These are phyloP conservation scores for Gymnothorax javanicus DNA, from an alignment of 2,797 vertebrate species.

Conservation along the genomic window DNA sequence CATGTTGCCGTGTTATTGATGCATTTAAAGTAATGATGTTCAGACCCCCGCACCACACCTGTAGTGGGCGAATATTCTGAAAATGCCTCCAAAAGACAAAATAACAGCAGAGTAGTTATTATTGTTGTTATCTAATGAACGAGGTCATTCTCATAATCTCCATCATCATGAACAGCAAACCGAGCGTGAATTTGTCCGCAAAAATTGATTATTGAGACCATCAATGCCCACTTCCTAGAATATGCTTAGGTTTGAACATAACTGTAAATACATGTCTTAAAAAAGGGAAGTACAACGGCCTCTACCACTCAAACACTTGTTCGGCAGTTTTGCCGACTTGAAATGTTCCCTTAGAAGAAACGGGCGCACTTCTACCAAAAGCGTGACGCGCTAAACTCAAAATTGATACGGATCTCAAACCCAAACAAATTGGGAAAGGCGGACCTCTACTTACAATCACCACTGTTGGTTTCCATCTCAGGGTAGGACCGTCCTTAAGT, in stretches of 20 bases:
- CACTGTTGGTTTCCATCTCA: constrained; percentile 27
- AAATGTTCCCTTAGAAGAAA: not conserved
- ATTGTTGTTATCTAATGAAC: not conserved
- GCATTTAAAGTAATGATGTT: not conserved
- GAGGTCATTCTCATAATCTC: not conserved
- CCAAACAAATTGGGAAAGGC: not conserved
- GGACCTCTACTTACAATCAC: constrained; percentile 31
- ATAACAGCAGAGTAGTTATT: not conserved
- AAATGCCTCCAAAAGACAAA: not conserved
- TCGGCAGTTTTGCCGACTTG: not conserved
- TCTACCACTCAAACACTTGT: not conserved
- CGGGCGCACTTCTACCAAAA: not conserved
- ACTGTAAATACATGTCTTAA: not conserved
- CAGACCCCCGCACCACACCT: not conserved
- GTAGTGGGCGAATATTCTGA: not conserved
- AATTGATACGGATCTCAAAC: not conserved
- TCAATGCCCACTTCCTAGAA: too few species aligned
- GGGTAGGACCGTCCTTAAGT: not conserved
- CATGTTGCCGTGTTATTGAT: not conserved
- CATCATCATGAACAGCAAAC: not conserved
- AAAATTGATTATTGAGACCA: too few species aligned
- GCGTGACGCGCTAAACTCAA: not conserved
- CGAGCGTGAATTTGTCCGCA: too few species aligned
- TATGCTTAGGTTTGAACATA: not conserved
- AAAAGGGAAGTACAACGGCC: not conserved